phyloP scores from a whole-genome alignment of 2,888 invertebrate genomes.

The Amphimallon solstitiale region DNA sequence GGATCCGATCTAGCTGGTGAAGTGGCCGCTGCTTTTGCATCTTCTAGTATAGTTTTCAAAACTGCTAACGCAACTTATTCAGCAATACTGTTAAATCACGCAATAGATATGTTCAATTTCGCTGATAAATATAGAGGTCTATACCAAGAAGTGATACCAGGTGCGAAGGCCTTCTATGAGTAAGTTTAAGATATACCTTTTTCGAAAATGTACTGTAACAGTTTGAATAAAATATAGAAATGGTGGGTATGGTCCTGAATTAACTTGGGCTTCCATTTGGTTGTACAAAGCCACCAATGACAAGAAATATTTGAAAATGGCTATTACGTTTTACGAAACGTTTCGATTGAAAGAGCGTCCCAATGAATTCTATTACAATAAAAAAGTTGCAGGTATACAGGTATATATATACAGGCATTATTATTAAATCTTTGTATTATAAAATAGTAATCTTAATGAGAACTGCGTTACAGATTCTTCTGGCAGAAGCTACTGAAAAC shows the following conservation, averaged over 20 bases:
- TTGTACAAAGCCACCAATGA: conserved; percentile 66
- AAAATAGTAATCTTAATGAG: neutral
- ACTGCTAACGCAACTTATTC: conserved; percentile 62
- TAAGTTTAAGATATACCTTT: conserved; percentile 50
- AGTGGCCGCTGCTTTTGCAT: conserved; percentile 69
- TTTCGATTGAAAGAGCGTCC: conserved; percentile 65
- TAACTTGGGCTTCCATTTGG: conserved; percentile 70
- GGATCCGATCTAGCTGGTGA: conserved; percentile 72
- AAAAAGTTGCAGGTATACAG: conserved; percentile 68
- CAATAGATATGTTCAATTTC: conserved; percentile 66
- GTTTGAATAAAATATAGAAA: conserved; percentile 59
- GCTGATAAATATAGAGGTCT: conserved; percentile 64
- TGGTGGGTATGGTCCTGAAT: conserved; percentile 67
- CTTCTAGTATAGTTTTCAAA: conserved; percentile 66
- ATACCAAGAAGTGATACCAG: conserved; percentile 66
- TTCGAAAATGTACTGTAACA: neutral
- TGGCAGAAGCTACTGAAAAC: conserved; percentile 63
- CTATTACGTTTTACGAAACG: conserved; percentile 63
- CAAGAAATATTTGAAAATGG: conserved; percentile 63
- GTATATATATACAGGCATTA: conserved; percentile 49
- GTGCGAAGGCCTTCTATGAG: conserved; percentile 65
- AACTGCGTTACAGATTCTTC: conserved; percentile 57
- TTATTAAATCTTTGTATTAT: neutral
- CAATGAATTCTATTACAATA: conserved; percentile 67
- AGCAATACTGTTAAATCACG: conserved; percentile 62